phyloP scores from a whole-genome alignment of 2,888 invertebrate genomes.

The Thera obeliscata region DNA sequence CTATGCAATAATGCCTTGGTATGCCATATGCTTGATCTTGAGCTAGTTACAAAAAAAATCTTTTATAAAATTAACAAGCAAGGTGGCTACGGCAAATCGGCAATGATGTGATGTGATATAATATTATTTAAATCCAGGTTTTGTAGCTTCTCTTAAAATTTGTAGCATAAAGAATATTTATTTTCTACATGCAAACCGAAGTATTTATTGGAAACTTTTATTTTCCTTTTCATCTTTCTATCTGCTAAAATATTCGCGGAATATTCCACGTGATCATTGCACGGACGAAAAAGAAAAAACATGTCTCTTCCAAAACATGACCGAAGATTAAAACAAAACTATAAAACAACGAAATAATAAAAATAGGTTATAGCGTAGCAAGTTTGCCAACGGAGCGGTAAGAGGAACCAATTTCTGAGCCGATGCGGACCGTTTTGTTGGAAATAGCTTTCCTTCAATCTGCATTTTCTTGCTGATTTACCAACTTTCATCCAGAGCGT shows the following conservation, averaged over 20 bases:
- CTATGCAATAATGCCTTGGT: too few relatives aligned
- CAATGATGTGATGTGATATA: too few relatives aligned
- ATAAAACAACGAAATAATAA: slow-evolving; percentile 77
- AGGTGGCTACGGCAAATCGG: too few relatives aligned
- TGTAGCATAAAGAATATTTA: too few relatives aligned
- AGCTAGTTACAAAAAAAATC: too few relatives aligned
- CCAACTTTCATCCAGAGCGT: slow-evolving; percentile 77
- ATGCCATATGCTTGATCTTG: too few relatives aligned
- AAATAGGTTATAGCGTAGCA: slow-evolving; percentile 78
- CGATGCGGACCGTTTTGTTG: slow-evolving; percentile 82
- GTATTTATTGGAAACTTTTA: too few relatives aligned
- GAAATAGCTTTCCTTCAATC: slow-evolving; percentile 84
- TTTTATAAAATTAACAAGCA: too few relatives aligned
- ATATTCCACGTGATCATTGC: slow-evolving; percentile 10
- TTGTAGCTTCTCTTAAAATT: too few relatives aligned
- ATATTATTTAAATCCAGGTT: too few relatives aligned
- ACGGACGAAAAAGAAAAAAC: slow-evolving; percentile 2
- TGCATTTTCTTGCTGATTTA: slow-evolving; percentile 85
- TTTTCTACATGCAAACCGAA: too few relatives aligned
- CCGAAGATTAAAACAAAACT: slow-evolving; percentile 72
- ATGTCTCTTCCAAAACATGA: slow-evolving; percentile 42
- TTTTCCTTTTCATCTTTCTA: neutral
- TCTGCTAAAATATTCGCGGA: neutral
- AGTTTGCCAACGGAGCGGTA: slow-evolving; percentile 78
- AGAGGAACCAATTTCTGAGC: slow-evolving; percentile 82